A percentile compares a stretch with the other conserved stretches of the same genome.
Evolutionary conservation across 2,113 vertebrate species (phyloP).

Genomic region (Pteropus alecto): DNA sequence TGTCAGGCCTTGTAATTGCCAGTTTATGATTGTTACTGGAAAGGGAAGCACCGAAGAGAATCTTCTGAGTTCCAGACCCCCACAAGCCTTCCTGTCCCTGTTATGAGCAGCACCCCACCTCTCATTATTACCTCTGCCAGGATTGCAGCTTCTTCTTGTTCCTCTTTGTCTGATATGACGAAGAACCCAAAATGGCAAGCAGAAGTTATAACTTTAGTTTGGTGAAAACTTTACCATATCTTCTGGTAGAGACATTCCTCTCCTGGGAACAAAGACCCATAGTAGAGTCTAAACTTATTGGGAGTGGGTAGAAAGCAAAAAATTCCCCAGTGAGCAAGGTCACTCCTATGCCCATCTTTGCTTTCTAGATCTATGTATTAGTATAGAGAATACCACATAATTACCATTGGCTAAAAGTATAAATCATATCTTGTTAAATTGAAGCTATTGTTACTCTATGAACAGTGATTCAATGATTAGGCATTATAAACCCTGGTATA

Average conservation of each 20-base stretch:
- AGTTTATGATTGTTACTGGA: neutral
- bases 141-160: neutral
- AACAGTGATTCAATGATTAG: neutral
- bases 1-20: neutral
- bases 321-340: neutral
- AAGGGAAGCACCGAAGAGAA: neutral
- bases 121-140: neutral
- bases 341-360: neutral
- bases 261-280: neutral
- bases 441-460: neutral
- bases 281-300: neutral
- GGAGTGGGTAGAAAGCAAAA: neutral
- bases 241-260: neutral
- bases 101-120: neutral
- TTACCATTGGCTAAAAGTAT: neutral
- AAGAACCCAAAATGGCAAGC: neutral
- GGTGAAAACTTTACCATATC: neutral
- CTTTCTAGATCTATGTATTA: neutral
- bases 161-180: neutral
- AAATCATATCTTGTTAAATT: neutral
- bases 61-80: neutral
- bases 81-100: neutral
- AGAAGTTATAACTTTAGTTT: neutral
- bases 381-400: neutral
- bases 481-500: neutral